Base-by-base conservation (phyloP, 2,888 invertebrate species). In the Antheraea assamensis region DNA sequence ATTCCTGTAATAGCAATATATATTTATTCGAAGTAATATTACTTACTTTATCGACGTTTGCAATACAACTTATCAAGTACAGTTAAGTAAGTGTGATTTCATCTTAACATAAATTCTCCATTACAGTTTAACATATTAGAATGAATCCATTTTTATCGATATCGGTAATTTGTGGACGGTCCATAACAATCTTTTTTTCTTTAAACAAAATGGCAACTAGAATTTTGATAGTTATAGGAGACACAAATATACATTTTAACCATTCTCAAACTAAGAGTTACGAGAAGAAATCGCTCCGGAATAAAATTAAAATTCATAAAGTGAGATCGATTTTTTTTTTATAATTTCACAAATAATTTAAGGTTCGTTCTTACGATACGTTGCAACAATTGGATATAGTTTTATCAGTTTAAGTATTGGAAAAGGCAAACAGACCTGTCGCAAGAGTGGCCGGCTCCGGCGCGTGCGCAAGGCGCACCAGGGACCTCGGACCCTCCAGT, bases 401-500 rank as follows among this genome's bases (percentile, higher is more conserved):
- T 42, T 13, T 42, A 42, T 42, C 42, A 42, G 13, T 42, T 13
- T 35, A 68, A 24, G 42, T 27, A 49, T 17, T 27, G 19, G 42
- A 55, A n/a, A 7, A 24, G 72, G 72, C 72, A 81, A 82, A 89
- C 92, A 85, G 87, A 92, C 92, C 92, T 89, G 87, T 77, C 74
- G 87, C 88, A 85, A 90, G 90, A 75, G 91, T 87, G 83, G 93
- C 92, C 78, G 92, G 95, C 87, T 98, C 98, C 17, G 98, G 98
- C 83, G 95, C 91, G 79, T 96, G 96, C 58, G 97, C 96, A 71
- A 98, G 95, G n/a, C 98, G 95, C 73, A 98, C 90, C 76, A 98
- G 90, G 82, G 97, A 97, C 77, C 98, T 95, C 71, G 96, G 95
- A 0, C 97, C 97, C 87, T 98, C 97, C 81, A 98, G 92, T 71